A percentile compares a stretch with the other conserved stretches of the same genome.
These are phyloP conservation scores for Drosophila engyochracea DNA, from an alignment of 2,888 invertebrate species.

Conservation along the genomic window DNA sequence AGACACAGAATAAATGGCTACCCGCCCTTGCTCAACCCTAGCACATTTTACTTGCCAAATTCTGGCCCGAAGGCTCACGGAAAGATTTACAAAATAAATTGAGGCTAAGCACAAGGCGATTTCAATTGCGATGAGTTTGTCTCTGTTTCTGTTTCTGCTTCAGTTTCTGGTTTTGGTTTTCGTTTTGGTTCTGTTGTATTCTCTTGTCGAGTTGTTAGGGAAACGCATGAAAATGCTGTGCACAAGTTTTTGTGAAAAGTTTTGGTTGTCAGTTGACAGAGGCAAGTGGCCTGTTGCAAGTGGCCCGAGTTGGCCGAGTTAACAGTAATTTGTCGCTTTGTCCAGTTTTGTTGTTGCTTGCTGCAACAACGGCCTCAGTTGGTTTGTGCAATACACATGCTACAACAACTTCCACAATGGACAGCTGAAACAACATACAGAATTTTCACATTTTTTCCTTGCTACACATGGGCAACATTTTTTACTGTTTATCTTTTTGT, in stretches of 20 bases:
- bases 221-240: conserved; percentile 40
- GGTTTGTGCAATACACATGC: conserved; percentile 38
- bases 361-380: conserved; percentile 39
- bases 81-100: conserved; percentile 52
- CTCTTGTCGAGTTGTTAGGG: conserved; percentile 12
- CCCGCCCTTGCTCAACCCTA: background rate
- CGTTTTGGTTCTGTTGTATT: background rate
- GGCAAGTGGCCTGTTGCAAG: conserved; percentile 15
- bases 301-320: conserved; percentile 40
- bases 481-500: background rate
- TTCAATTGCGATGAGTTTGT: conserved; percentile 28
- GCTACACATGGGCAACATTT: background rate
- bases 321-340: conserved; percentile 80
- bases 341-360: conserved; percentile 53
- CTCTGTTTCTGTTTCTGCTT: background rate
- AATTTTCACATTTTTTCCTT: conserved; percentile 15
- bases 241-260: conserved; percentile 33
- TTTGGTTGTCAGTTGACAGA: conserved; percentile 15
- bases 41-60: conserved; percentile 2
- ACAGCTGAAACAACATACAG: conserved; percentile 21
- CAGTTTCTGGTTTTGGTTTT: conserved; percentile 5
- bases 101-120: conserved; percentile 34
- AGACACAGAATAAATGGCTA: background rate
- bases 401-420: conserved; percentile 9
- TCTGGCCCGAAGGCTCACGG: conserved; percentile 6